phyloP scores from a whole-genome alignment of 2,113 vertebrate species.

The Malaclemys terrapin region DNA sequence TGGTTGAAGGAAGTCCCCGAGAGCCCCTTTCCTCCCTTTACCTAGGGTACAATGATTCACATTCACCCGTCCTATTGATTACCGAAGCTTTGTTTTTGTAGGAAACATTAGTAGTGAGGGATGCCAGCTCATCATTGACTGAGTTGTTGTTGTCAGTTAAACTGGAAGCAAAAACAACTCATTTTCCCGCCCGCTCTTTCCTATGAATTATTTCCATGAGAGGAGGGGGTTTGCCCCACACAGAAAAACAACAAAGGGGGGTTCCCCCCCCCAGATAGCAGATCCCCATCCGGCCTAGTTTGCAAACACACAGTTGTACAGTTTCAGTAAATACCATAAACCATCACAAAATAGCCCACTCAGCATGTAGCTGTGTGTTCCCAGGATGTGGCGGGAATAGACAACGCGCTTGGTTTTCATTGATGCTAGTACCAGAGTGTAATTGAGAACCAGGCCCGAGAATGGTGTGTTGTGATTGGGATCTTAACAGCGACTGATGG shows the following conservation, averaged over 20 bases:
- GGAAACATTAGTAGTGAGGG: background rate
- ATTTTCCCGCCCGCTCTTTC: rapidly evolving
- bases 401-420: background rate
- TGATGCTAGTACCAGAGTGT: background rate
- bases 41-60: background rate
- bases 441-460: background rate
- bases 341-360: background rate
- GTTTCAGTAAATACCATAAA: background rate
- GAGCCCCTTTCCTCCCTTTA: rapidly evolving
- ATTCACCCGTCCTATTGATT: rapidly evolving
- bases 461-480: rapidly evolving
- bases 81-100: background rate
- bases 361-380: background rate
- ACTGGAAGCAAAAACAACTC: rapidly evolving
- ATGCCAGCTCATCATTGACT: background rate
- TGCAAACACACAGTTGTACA: rapidly evolving
- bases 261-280: background rate
- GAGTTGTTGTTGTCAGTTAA: rapidly evolving
- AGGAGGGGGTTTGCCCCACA: background rate
- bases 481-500: background rate
- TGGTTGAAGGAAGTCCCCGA: background rate
- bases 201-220: rapidly evolving
- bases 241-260: no score
- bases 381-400: background rate
- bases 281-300: background rate